These are phyloP conservation scores for Lerista edwardsae DNA, from an alignment of 2,797 vertebrate species.

Conservation along the genomic window DNA sequence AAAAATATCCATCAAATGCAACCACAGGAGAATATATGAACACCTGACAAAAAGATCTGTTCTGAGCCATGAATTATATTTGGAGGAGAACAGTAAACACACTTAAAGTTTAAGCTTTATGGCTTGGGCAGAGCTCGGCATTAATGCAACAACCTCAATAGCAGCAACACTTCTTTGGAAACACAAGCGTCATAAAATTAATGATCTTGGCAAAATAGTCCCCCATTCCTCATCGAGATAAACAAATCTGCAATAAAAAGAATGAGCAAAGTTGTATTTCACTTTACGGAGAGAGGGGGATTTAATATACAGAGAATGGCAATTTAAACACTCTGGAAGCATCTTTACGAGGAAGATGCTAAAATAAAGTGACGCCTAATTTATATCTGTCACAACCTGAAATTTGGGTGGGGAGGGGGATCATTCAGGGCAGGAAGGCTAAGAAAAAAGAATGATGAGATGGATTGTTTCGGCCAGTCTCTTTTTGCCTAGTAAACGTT, in stretches of 20 bases:
- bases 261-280: slow-evolving; percentile 33
- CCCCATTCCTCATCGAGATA: slow-evolving; percentile 50
- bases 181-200: slow-evolving; percentile 68
- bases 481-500: neutral
- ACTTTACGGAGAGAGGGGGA: neutral
- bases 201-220: slow-evolving; percentile 61
- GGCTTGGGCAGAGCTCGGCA: slow-evolving; percentile 47
- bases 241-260: slow-evolving; percentile 63
- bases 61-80: slow-evolving; percentile 59
- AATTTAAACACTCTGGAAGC: slow-evolving; percentile 29
- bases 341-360: slow-evolving; percentile 45
- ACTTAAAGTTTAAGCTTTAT: slow-evolving; percentile 59
- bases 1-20: slow-evolving; percentile 42
- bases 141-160: slow-evolving; percentile 60
- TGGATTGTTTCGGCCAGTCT: neutral
- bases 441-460: neutral
- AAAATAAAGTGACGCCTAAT: slow-evolving; percentile 33
- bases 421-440: neutral
- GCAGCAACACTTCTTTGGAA: slow-evolving; percentile 53
- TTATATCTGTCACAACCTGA: slow-evolving; percentile 43
- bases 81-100: slow-evolving; percentile 54
- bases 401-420: neutral
- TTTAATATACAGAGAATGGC: neutral
- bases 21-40: slow-evolving; percentile 62
- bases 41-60: slow-evolving; percentile 61